Conservation (phyloP, 2,113 vertebrate genomes). For the Cheilinus undulatus region DNA sequence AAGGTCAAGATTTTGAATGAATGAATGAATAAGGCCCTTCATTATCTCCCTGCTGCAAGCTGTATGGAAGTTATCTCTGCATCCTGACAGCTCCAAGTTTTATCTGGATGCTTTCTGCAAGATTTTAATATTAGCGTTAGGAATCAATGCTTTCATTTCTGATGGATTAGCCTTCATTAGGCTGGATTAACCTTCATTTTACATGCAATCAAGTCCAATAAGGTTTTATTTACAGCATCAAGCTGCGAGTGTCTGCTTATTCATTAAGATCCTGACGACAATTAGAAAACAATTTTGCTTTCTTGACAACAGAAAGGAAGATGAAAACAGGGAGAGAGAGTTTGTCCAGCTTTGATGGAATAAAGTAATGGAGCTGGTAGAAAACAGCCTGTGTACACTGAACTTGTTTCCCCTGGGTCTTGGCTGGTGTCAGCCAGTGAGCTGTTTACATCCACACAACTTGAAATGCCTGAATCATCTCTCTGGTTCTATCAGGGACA, state of each 20-base stretch:
- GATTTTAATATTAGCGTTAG: constrained; percentile 8
- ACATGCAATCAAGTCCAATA: constrained; percentile 36
- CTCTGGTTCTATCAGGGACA: constrained; percentile 24
- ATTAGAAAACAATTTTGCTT: constrained; percentile 34
- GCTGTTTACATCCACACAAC: constrained; percentile 67
- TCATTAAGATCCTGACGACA: constrained; percentile 22
- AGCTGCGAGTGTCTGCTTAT: constrained; percentile 2
- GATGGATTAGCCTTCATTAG: constrained; percentile 35
- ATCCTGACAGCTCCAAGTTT: constrained; percentile 18
- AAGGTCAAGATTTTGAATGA: constrained; percentile 72
- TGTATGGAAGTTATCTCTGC: constrained; percentile 38
- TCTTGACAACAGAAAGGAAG: constrained; percentile 24
- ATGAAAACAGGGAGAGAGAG: constrained; percentile 27
- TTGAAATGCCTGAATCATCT: constrained; percentile 45
- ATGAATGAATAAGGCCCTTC: constrained; percentile 51
- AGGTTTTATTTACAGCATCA: constrained; percentile 29
- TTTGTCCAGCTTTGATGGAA: constrained; percentile 51
- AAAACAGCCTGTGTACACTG: constrained; percentile 44
- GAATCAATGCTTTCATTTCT: constrained; percentile 25
- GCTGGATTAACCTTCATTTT: constrained; percentile 46
- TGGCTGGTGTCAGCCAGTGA: constrained; percentile 57
- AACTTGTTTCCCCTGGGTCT: constrained; percentile 52
- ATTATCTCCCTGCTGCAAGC: constrained; percentile 47
- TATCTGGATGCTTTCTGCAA: constrained; percentile 24
- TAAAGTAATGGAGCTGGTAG: constrained; percentile 52